Evolutionary conservation across 2,888 invertebrate species (phyloP).

Genomic region (Poecilus cupreus): DNA sequence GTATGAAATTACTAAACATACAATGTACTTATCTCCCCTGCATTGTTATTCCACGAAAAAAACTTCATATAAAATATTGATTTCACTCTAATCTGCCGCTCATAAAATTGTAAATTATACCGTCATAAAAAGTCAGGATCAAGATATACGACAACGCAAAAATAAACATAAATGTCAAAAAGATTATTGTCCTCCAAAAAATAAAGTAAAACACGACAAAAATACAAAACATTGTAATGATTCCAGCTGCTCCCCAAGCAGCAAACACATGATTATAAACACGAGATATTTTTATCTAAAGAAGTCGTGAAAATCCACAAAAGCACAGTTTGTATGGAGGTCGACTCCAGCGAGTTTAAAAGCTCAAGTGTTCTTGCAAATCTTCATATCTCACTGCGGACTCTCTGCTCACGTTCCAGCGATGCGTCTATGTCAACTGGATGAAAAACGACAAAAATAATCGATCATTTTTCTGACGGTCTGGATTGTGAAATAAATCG

Average conservation of each 20-base stretch:
- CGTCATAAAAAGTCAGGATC: conserved; percentile 28
- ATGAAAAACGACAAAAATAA: conserved; percentile 29
- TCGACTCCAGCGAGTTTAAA: background rate
- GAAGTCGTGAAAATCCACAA: background rate
- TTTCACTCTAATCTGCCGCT: conserved; percentile 7
- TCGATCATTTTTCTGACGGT: conserved; percentile 23
- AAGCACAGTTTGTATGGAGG: background rate
- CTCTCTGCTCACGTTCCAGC: conserved; percentile 10
- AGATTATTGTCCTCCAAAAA: background rate
- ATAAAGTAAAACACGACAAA: background rate
- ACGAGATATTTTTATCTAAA: conserved; percentile 1
- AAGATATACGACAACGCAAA: conserved; percentile 14
- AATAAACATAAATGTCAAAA: conserved; percentile 32
- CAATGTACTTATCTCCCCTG: too few relatives aligned
- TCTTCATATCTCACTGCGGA: background rate
- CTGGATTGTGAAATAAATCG: too few relatives aligned
- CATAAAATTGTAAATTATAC: conserved; percentile 34
- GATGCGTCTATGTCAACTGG: conserved; percentile 30
- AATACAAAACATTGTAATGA: conserved; percentile 9
- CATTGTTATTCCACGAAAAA: too few relatives aligned
- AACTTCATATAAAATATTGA: background rate
- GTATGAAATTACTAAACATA: too few relatives aligned
- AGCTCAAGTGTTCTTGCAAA: conserved; percentile 32
- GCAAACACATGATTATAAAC: conserved; percentile 3
- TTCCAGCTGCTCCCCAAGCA: conserved; percentile 3